Percentiles rank a stretch among this genome's conserved stretches.
These are phyloP conservation scores for Drosophila punjabiensis DNA, from an alignment of 1,140 invertebrate species.

Conservation along the genomic window DNA sequence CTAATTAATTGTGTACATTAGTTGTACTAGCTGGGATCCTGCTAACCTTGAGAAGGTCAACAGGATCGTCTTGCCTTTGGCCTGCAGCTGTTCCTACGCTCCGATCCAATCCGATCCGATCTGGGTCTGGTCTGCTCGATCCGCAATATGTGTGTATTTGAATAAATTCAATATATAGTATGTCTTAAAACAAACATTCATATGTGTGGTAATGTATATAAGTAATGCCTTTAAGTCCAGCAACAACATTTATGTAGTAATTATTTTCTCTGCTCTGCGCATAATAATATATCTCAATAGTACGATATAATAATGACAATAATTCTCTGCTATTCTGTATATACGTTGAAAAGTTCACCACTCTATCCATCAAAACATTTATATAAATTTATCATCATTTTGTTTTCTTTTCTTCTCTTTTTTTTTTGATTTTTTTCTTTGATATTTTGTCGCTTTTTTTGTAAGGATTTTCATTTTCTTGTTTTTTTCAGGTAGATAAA, in stretches of 20 bases:
- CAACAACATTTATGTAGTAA: conserved; percentile 59
- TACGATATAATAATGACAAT: conserved; percentile 40
- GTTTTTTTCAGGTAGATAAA: conserved; percentile 55
- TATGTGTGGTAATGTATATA: conserved; percentile 41
- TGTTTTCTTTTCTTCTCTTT: conserved; percentile 16
- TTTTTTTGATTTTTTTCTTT: conserved; percentile 50
- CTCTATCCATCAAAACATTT: conserved; percentile 75
- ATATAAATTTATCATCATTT: conserved; percentile 47
- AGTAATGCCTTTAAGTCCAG: conserved; percentile 62
- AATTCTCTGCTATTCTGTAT: conserved; percentile 51
- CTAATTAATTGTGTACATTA: conserved; percentile 42
- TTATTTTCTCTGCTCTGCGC: conserved; percentile 50
- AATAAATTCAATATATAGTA: conserved; percentile 75
- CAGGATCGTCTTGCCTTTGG: conserved; percentile 49
- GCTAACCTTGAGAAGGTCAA: background rate
- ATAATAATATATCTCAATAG: conserved; percentile 39
- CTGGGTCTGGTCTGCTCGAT: conserved; percentile 26
- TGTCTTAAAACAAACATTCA: conserved; percentile 71
- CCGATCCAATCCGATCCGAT: conserved; percentile 13
- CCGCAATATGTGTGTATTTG: conserved; percentile 80
- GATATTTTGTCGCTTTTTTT: conserved; percentile 51
- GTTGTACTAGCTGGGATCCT: conserved; percentile 30
- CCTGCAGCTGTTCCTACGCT: conserved; percentile 52
- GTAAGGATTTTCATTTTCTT: conserved; percentile 40
- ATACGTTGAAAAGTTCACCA: conserved; percentile 71